phyloP scores from a whole-genome alignment of 2,888 invertebrate species.

The Epinotia nisella region DNA sequence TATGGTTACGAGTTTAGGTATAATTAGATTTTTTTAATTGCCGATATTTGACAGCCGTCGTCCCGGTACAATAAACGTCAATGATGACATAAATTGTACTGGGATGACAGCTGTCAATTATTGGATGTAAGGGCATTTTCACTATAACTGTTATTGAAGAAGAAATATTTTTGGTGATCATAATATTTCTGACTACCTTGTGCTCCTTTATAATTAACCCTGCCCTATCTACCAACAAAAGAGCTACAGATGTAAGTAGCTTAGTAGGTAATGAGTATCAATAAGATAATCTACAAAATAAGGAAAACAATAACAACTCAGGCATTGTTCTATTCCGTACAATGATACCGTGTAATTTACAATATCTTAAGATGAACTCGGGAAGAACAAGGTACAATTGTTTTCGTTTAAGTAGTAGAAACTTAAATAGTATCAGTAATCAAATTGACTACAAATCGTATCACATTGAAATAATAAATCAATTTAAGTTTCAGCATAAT shows the following conservation, averaged over 20 bases:
- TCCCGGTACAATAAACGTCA: too few relatives aligned
- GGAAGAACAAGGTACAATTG: slow-evolving; percentile 24
- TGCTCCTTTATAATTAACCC: not conserved
- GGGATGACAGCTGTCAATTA: too few relatives aligned
- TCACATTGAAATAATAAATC: too few relatives aligned
- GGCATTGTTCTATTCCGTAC: slow-evolving; percentile 30
- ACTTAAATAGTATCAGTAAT: not conserved
- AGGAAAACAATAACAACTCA: slow-evolving; percentile 17
- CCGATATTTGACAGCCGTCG: too few relatives aligned
- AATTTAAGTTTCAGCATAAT: too few relatives aligned
- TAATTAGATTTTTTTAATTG: too few relatives aligned
- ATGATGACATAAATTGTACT: too few relatives aligned
- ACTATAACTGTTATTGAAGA: not conserved
- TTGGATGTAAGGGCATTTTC: too few relatives aligned
- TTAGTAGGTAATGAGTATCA: slow-evolving; percentile 14
- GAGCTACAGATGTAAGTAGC: slow-evolving; percentile 21
- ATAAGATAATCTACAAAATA: slow-evolving; percentile 26
- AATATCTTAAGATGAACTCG: slow-evolving; percentile 16
- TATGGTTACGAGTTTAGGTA: not conserved
- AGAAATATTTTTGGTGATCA: too few relatives aligned
- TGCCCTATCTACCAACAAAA: slow-evolving; percentile 9
- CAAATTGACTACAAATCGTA: too few relatives aligned
- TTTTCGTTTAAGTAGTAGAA: not conserved
- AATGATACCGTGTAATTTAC: slow-evolving; percentile 18
- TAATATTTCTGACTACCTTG: not conserved